Conservation (phyloP, 2,113 vertebrate genomes). For the Xenopus laevis region DNA sequence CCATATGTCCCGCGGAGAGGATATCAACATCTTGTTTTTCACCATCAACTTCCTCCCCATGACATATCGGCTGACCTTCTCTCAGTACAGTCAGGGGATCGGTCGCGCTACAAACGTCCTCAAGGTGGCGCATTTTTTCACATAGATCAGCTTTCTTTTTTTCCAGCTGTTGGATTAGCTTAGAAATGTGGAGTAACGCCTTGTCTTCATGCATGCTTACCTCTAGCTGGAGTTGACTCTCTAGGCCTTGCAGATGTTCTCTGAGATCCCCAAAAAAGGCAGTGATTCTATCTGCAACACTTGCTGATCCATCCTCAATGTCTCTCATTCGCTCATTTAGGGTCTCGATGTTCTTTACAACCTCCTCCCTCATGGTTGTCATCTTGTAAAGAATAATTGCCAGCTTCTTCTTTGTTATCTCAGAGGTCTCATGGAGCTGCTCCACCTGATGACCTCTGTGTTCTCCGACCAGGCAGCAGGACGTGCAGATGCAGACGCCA, state of each 20-base stretch:
- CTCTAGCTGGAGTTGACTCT: constrained; percentile 10
- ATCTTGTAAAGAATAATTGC: neutral
- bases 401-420: constrained; percentile 20
- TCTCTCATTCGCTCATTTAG: no score
- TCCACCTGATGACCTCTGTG: constrained; percentile 21
- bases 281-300: no score
- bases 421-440: constrained; percentile 11
- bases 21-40: neutral
- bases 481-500: constrained; percentile 8
- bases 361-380: neutral
- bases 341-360: no score
- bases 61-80: neutral
- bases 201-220: constrained; percentile 13
- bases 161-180: constrained; percentile 20
- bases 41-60: neutral
- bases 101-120: constrained; percentile 9
- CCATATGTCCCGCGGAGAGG: constrained; percentile 9
- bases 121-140: constrained; percentile 7
- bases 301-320: no score
- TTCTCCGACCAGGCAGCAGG: constrained; percentile 22
- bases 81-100: constrained; percentile 21
- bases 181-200: constrained; percentile 8
- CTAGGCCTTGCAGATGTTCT: constrained; percentile 4
- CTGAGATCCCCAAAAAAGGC: no score
- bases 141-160: constrained; percentile 17